Evolutionary conservation across 2,113 vertebrate genomes (phyloP), one percentile per base, ranked within the genome.

Genomic region (Antechinus stuartii): DNA sequence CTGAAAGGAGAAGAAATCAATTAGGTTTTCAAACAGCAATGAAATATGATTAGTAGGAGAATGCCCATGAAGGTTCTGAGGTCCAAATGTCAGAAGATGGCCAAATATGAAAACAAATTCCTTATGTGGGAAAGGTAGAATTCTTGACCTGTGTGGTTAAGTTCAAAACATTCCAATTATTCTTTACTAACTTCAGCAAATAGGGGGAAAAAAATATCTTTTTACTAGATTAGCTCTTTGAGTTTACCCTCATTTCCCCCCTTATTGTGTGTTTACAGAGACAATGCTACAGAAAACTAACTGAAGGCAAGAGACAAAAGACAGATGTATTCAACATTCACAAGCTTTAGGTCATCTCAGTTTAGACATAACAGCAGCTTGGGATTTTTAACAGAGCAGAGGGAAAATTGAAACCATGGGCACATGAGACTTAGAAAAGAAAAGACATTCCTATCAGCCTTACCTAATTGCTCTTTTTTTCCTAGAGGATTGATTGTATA

Each of bases 1-100:
- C 6, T 49, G 57, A 25, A n/a, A 27, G 27, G 6, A 30, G 0
- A 8, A 49, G 10, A n/a, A 68, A 14, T 56, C 76, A 19, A 46
- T 14, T 42, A 47, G 50, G 22, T 2, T 26, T 27, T 19, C 3
- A 25, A 24, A n/a, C 19, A 89, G 10, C 90, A 96, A 2, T 49
- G 35, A 50, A 91, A 89, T 47, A 91, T 35, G 1, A 53, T 25
- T 89, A 93, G 23, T 52, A 92, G 93, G 89, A 68, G 92, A 91
- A 96, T 68, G 53, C 27, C 27, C 42, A 11, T 47, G 54, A n/a
- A 47, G 57, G 42, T 90, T 76, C 47, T 94, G 84, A 94, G 53
- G 27, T 50, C 19, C 52, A 54, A 96, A 52, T n/a, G 27, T 89
- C 92, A 92, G 47, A 42, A 96, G 68, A 84, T 84, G 3, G 42